These are phyloP conservation scores for Leucoptera coffeella DNA, from an alignment of 2,888 invertebrate genomes.

Conservation along the genomic window DNA sequence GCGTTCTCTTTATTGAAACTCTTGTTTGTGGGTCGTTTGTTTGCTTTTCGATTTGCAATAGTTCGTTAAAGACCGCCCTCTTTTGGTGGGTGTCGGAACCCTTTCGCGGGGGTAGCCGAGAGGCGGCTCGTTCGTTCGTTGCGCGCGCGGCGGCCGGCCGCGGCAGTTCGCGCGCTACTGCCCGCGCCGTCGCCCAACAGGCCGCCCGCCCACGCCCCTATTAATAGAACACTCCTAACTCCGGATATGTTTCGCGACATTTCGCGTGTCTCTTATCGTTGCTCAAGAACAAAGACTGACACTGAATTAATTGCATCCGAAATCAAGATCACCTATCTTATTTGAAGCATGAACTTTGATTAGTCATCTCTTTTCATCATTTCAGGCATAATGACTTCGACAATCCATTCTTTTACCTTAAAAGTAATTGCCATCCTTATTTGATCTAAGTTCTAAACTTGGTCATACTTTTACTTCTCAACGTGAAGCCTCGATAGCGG, in stretches of 20 bases:
- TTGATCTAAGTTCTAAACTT: too few relatives aligned
- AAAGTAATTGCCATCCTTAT: too few relatives aligned
- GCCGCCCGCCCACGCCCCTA: constrained; percentile 47
- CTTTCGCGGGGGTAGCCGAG: constrained; percentile 13
- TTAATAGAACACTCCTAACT: constrained; percentile 51
- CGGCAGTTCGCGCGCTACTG: constrained; percentile 51
- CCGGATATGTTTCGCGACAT: constrained; percentile 54
- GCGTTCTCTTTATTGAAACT: constrained; percentile 19
- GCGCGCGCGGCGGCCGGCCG: constrained; percentile 47
- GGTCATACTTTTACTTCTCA: too few relatives aligned
- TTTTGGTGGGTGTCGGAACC: neutral
- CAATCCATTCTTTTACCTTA: too few relatives aligned
- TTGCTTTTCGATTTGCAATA: constrained; percentile 1
- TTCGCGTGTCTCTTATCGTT: constrained; percentile 47
- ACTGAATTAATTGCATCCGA: too few relatives aligned
- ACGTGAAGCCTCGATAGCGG: neutral
- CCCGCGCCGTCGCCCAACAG: constrained; percentile 18
- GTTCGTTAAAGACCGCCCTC: constrained; percentile 50
- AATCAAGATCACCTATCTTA: too few relatives aligned
- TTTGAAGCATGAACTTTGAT: too few relatives aligned
- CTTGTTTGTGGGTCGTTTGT: constrained; percentile 43
- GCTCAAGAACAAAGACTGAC: too few relatives aligned
- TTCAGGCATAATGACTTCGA: too few relatives aligned
- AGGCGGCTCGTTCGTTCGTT: constrained; percentile 55
- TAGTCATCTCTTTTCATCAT: too few relatives aligned